phyloP scores from a whole-genome alignment of 2,888 invertebrate species.

The Ormyrus nitidulus region DNA sequence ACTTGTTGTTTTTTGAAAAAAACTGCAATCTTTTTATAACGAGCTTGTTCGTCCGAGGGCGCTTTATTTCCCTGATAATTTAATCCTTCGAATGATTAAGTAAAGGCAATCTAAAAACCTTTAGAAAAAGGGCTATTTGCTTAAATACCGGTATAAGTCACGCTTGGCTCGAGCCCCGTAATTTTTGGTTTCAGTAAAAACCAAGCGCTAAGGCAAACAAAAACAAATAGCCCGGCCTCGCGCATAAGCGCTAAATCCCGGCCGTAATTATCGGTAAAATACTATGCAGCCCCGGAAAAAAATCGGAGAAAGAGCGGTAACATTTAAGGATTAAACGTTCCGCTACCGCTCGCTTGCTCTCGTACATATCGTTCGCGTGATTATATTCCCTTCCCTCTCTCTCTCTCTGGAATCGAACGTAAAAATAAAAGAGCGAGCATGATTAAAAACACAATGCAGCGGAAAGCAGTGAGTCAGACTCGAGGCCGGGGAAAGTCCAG shows the following conservation, averaged over 20 bases:
- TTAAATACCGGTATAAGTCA: background rate
- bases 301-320: background rate
- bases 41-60: no score
- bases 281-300: background rate
- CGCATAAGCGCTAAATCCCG: slow-evolving; percentile 4
- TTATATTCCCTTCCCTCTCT: background rate
- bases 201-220: background rate
- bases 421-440: background rate
- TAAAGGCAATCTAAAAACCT: no score
- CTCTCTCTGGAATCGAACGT: no score
- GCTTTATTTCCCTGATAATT: no score
- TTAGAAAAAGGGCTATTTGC: background rate
- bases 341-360: background rate
- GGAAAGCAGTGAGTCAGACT: slow-evolving; percentile 6
- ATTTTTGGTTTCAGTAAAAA: background rate
- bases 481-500: background rate
- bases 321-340: slow-evolving; percentile 31
- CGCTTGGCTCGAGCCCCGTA: background rate
- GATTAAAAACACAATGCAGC: slow-evolving; percentile 32
- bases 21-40: no score
- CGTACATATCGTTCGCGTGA: background rate
- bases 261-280: slow-evolving; percentile 43
- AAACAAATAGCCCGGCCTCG: background rate
- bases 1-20: no score
- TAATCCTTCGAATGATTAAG: no score